Evolutionary conservation across 2,113 vertebrate genomes (phyloP).

Genomic region (Lates calcarifer): DNA sequence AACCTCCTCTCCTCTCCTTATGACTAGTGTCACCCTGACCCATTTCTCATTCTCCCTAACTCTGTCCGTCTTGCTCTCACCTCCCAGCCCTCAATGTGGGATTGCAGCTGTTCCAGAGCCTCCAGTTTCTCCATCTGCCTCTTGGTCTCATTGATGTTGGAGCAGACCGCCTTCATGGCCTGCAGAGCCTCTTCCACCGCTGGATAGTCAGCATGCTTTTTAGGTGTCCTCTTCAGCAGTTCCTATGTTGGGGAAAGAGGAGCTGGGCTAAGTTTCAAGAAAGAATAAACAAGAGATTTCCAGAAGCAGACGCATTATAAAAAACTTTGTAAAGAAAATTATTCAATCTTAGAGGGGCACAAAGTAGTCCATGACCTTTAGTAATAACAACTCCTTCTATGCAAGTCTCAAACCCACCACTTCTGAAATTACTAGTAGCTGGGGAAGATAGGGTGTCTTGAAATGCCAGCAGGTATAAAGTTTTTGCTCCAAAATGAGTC

Average conservation of each 20-base stretch:
- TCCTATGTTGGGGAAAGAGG: constrained; percentile 82
- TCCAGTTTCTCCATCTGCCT: constrained; percentile 99
- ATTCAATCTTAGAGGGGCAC: not conserved
- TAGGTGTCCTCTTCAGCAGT: constrained; percentile 94
- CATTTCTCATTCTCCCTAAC: not conserved
- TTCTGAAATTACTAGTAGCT: too few relatives aligned
- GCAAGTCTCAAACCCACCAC: not conserved
- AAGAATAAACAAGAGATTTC: not conserved
- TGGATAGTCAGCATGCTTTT: constrained; percentile 93
- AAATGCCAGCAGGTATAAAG: not conserved
- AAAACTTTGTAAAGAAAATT: not conserved
- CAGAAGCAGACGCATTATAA: not conserved
- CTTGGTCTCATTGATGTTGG: constrained; percentile 99
- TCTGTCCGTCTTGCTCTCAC: constrained; percentile 77
- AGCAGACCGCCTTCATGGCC: constrained; percentile 98
- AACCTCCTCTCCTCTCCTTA: not conserved
- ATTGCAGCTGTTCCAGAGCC: constrained; percentile 96
- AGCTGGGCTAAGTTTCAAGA: not conserved
- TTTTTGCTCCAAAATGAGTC: not conserved
- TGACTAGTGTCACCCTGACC: not conserved
- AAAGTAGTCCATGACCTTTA: constrained; percentile 32
- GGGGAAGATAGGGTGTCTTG: too few relatives aligned
- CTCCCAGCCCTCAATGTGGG: constrained; percentile 99
- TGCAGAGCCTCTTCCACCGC: constrained; percentile 95
- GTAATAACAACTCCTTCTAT: not conserved